A percentile compares a stretch with the other conserved stretches of the same genome.
phyloP scores from a whole-genome alignment of 2,113 vertebrate genomes.

The Muntiacus muntjak region DNA sequence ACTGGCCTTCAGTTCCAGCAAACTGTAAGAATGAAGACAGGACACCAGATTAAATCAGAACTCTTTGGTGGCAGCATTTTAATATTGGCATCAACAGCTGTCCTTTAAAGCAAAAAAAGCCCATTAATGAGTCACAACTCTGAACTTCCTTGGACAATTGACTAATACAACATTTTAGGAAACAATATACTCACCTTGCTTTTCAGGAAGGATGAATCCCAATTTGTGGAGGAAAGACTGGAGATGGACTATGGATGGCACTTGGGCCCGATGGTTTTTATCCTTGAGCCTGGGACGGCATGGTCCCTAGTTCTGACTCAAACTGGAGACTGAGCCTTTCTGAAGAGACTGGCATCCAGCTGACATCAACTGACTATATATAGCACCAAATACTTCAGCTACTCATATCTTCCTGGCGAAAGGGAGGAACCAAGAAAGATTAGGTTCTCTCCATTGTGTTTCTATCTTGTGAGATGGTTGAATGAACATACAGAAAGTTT shows the following conservation, averaged over 20 bases:
- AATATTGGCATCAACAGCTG: conserved; percentile 47
- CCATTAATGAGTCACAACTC: conserved; percentile 58
- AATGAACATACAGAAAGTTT: neutral
- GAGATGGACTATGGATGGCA: conserved; percentile 73
- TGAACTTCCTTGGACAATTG: conserved; percentile 66
- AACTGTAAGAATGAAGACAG: conserved; percentile 30
- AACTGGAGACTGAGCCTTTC: conserved; percentile 85
- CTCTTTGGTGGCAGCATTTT: conserved; percentile 29
- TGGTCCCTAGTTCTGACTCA: conserved; percentile 81
- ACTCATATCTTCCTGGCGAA: conserved; percentile 85
- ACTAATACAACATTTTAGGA: conserved; percentile 77
- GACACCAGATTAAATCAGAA: conserved; percentile 39
- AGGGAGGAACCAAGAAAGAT: conserved; percentile 78
- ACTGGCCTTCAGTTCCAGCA: conserved; percentile 32
- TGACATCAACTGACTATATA: conserved; percentile 98
- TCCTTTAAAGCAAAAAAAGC: conserved; percentile 47
- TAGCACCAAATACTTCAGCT: conserved; percentile 87
- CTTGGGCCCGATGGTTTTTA: conserved; percentile 79
- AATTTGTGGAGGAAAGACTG: conserved; percentile 69
- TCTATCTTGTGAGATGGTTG: conserved; percentile 40
- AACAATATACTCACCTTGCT: conserved; percentile 80
- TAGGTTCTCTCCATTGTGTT: conserved; percentile 54
- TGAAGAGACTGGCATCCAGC: conserved; percentile 89
- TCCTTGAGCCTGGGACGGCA: conserved; percentile 80
- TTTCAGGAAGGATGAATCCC: conserved; percentile 68